Conservation (phyloP, 2,113 vertebrate genomes). For the Neomonachus schauinslandi region DNA sequence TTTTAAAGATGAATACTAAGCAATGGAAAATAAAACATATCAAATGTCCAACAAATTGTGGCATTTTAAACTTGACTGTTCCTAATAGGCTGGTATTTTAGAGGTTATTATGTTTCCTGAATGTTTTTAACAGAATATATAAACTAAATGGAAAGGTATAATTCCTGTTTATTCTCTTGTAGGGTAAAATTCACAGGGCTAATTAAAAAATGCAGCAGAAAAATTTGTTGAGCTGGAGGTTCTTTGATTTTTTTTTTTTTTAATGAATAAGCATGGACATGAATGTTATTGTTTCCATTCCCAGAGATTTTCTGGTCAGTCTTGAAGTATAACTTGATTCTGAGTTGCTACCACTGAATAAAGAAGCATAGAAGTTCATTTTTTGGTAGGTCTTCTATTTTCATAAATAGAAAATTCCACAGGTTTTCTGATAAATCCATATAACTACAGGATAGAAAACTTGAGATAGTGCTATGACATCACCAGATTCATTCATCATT, state of each 20-base stretch:
- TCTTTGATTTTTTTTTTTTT: neutral
- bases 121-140: constrained; percentile 19
- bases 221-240: neutral
- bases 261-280: neutral
- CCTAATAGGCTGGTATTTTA: neutral
- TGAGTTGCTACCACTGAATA: constrained; percentile 32
- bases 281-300: constrained; percentile 34
- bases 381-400: constrained; percentile 31
- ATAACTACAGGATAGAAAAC: neutral
- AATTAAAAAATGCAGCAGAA: neutral
- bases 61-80: constrained; percentile 48
- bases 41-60: neutral
- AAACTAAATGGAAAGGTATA: neutral
- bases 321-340: neutral
- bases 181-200: neutral
- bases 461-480: neutral
- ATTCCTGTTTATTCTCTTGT: constrained; percentile 31
- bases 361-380: constrained; percentile 2
- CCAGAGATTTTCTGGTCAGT: neutral
- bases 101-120: constrained; percentile 29
- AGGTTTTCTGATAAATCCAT: neutral
- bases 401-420: neutral
- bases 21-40: constrained; percentile 30
- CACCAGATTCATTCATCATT: neutral
- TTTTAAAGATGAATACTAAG: constrained; percentile 29